phyloP scores from a whole-genome alignment of 2,797 vertebrate species.

The Artibeus jamaicensis region DNA sequence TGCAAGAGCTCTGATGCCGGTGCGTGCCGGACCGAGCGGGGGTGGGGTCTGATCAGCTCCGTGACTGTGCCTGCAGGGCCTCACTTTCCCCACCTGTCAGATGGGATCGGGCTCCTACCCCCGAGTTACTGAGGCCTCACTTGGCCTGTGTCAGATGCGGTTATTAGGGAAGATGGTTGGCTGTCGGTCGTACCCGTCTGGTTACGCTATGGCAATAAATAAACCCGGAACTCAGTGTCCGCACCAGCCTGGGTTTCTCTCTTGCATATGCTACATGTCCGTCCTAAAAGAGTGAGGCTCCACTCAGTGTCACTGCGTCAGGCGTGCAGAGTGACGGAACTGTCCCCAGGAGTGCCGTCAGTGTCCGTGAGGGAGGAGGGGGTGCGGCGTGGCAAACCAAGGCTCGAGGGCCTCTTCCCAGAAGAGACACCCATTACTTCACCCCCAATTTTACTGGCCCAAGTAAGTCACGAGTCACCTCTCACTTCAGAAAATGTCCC shows the following conservation, averaged over 20 bases:
- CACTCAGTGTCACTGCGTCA: background rate
- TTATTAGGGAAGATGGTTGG: background rate
- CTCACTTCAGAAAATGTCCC: background rate
- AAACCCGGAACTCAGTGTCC: background rate
- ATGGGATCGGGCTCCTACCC: background rate
- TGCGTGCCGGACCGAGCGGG: background rate
- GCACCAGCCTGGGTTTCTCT: background rate
- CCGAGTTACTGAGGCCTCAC: background rate
- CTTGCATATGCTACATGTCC: rapidly evolving
- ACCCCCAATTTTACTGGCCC: background rate
- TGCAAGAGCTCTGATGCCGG: background rate
- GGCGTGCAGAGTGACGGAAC: background rate
- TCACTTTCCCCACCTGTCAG: background rate
- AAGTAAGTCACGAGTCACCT: background rate
- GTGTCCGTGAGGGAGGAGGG: background rate
- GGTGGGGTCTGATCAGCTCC: background rate
- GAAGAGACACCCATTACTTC: background rate
- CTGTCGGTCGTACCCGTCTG: background rate
- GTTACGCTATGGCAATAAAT: too few species aligned
- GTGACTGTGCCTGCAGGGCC: background rate
- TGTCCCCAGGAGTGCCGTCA: too few species aligned
- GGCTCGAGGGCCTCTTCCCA: background rate
- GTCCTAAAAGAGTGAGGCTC: background rate
- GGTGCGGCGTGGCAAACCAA: rapidly evolving
- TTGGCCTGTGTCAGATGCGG: background rate